These are phyloP conservation scores for Cyanoliseus patagonus DNA, from an alignment of 2,113 vertebrate species.

Conservation along the genomic window DNA sequence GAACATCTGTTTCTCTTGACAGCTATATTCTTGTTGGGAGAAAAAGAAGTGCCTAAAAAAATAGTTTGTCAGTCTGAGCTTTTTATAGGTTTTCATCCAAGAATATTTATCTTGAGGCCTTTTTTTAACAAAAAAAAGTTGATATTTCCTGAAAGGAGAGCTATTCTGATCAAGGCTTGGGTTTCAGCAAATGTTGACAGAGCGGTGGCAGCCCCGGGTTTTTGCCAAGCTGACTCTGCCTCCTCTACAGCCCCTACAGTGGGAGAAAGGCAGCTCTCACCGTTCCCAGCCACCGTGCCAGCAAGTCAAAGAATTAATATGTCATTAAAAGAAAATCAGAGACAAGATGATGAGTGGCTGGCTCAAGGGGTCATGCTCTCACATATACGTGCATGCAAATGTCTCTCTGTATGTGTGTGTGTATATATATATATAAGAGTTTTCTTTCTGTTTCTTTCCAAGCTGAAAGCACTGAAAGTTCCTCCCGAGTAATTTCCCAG, in stretches of 20 bases:
- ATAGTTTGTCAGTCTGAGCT: conserved; percentile 54
- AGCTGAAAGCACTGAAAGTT: neutral
- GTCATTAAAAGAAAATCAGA: neutral
- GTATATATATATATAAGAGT: accelerated
- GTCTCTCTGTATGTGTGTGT: accelerated
- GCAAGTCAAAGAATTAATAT: neutral
- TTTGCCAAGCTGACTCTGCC: neutral
- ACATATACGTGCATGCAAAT: neutral
- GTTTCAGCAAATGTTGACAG: neutral
- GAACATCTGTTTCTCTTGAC: conserved; percentile 67
- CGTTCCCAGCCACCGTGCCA: neutral
- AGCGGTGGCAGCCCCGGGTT: neutral
- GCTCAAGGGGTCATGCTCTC: neutral
- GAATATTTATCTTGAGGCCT: conserved; percentile 40
- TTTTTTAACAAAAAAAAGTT: neutral
- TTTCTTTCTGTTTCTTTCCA: neutral
- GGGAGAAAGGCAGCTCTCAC: neutral
- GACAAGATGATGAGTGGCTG: neutral
- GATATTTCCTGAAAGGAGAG: conserved; percentile 8
- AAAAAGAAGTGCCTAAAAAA: conserved; percentile 55
- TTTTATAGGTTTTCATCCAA: conserved; percentile 51
- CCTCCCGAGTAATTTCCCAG: conserved; percentile 58
- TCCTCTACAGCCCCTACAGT: neutral
- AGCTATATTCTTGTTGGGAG: conserved; percentile 65
- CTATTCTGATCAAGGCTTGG: neutral